Evolutionary conservation across 1,140 invertebrate genomes (phyloP), one percentile per base, ranked within the genome.

Genomic region (Orius laevigatus): DNA sequence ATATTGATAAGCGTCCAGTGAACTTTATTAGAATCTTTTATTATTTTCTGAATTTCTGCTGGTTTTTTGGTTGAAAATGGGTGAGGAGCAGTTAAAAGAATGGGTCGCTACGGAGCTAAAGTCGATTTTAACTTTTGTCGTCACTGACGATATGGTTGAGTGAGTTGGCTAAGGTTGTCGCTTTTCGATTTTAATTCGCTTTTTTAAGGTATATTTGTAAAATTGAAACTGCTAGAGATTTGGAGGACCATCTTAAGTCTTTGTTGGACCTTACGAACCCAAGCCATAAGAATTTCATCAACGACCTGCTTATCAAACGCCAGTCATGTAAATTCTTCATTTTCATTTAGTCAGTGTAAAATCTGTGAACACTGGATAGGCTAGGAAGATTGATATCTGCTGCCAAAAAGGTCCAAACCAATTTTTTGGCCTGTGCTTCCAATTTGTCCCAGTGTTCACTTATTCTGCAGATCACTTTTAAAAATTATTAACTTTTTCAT

Each of bases 181-280:
- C 3, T 4, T 25, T 25, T 25, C 8, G 25, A 25, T 4, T 25
- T 25, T 25, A 4, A 4, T 25, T 48, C 19, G 10, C 40, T 51
- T 10, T 51, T 20, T 48, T 32, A 57, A 72, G 78, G 44, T 74
- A 72, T 58, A 72, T 84, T 12, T 52, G 74, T 49, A 64, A 69
- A 38, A 79, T 83, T 45, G 65, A 76, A 57, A 70, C 75, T 60
- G 71, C 73, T 53, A 62, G 64, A 46, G 80, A 82, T 58, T 68
- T 81, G 12, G 76, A 81, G 51, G 73, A 77, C 39, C 81, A 81
- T 56, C 73, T 83, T 55, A 69, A 70, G 57, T 76, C 73, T 34
- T 64, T 84, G 38, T 54, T 85, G 0, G 69, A 80, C 61, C 70
- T 70, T 49, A 70, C 68, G 19, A 73, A 77, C 60, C 60, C 68